These are phyloP conservation scores for Paraescarpia echinospica DNA, from an alignment of 1,140 invertebrate genomes.

Conservation along the genomic window DNA sequence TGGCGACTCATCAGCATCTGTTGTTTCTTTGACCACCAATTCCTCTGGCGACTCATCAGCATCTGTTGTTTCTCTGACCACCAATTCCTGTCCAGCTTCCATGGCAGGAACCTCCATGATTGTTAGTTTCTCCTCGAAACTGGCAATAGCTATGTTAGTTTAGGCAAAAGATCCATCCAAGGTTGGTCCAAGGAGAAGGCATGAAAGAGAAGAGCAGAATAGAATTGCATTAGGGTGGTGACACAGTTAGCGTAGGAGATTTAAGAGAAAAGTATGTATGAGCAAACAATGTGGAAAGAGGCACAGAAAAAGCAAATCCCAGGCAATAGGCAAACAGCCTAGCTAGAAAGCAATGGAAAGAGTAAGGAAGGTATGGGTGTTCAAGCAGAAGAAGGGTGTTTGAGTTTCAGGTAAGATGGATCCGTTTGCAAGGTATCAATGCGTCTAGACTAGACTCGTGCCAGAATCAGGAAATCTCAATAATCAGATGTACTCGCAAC, in stretches of 20 bases:
- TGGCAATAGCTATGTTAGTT: background rate
- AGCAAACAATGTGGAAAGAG: background rate
- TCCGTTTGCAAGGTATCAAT: background rate
- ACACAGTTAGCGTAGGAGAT: background rate
- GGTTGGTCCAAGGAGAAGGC: slow-evolving; percentile 16
- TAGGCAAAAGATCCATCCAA: background rate
- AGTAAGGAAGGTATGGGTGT: background rate
- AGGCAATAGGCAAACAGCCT: background rate
- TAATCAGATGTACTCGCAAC: background rate
- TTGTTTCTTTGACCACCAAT: too few species aligned
- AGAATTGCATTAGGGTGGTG: slow-evolving; percentile 10
- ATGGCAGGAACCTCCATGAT: background rate
- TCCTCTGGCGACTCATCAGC: too few species aligned
- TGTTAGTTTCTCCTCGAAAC: background rate
- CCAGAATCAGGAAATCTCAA: background rate
- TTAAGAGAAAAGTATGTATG: background rate
- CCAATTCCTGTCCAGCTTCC: background rate
- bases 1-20: too few species aligned
- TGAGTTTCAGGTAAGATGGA: background rate
- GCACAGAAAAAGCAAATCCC: background rate
- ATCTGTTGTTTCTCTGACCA: too few species aligned
- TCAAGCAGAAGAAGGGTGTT: background rate
- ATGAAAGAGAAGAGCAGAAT: slow-evolving; percentile 19
- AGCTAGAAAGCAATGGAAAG: background rate
- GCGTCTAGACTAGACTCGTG: background rate